Conservation (phyloP, 2,113 vertebrate genomes). For the Macquaria ambigua region DNA sequence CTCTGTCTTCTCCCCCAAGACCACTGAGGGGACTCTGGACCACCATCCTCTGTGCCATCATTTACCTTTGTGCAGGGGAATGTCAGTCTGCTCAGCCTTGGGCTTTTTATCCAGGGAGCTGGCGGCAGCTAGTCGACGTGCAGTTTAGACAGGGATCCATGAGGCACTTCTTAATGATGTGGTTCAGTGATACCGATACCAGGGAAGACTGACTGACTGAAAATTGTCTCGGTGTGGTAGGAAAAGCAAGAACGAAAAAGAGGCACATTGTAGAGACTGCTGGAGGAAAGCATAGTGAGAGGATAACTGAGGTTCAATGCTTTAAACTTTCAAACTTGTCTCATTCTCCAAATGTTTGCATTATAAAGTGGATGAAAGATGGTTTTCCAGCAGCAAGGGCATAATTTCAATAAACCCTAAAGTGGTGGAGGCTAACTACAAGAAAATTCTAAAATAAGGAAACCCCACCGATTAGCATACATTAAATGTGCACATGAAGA, state of each 20-base stretch:
- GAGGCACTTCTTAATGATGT: constrained; percentile 81
- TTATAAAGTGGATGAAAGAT: constrained; percentile 30
- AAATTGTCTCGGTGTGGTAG: constrained; percentile 51
- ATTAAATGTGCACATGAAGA: constrained; percentile 33
- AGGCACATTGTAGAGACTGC: constrained; percentile 20
- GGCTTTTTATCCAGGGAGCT: constrained; percentile 77
- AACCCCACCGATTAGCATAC: constrained; percentile 39
- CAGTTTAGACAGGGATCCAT: constrained; percentile 77
- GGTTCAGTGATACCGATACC: constrained; percentile 78
- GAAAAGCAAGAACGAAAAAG: constrained; percentile 25
- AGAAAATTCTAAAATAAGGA: constrained; percentile 32
- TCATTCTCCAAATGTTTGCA: constrained; percentile 56
- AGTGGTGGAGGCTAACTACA: constrained; percentile 15
- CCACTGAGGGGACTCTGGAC: constrained; percentile 74
- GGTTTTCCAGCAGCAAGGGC: constrained; percentile 15
- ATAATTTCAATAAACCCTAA: constrained; percentile 50
- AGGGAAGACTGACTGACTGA: constrained; percentile 69
- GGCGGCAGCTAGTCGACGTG: constrained; percentile 59
- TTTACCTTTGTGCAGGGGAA: constrained; percentile 80
- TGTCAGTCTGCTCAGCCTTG: constrained; percentile 79
- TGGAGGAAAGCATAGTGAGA: constrained; percentile 50
- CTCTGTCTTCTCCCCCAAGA: constrained; percentile 71
- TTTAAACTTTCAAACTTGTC: constrained; percentile 65
- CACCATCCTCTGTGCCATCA: constrained; percentile 81
- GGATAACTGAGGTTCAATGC: constrained; percentile 51